Conservation (phyloP, 2,113 vertebrate genomes). For the Epinephelus cyanopodus region DNA sequence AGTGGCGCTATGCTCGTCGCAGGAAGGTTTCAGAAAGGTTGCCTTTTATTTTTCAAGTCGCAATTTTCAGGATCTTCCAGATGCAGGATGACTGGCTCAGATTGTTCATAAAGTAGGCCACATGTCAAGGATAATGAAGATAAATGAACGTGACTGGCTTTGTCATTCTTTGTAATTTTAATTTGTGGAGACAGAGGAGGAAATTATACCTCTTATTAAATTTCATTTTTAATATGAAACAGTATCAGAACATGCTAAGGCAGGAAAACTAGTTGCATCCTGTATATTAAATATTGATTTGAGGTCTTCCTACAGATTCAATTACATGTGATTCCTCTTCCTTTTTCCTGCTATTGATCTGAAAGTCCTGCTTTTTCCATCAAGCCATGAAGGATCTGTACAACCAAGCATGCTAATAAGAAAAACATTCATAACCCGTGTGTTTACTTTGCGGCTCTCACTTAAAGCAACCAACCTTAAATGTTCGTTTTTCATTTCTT, state of each 20-base stretch:
- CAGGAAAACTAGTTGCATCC: conserved; percentile 42
- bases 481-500: background rate
- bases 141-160: conserved; percentile 23
- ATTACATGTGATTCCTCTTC: conserved; percentile 50
- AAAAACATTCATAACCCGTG: background rate
- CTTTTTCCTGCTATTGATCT: conserved; percentile 58
- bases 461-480: background rate
- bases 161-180: conserved; percentile 21
- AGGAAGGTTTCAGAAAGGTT: conserved; percentile 44
- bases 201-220: conserved; percentile 27
- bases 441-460: conserved; percentile 11
- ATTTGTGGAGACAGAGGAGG: conserved; percentile 19
- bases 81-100: conserved; percentile 15
- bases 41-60: conserved; percentile 27
- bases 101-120: conserved; percentile 39
- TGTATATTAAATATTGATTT: conserved; percentile 50
- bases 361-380: conserved; percentile 30
- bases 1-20: conserved; percentile 24
- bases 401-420: conserved; percentile 15
- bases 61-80: conserved; percentile 30
- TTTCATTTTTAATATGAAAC: conserved; percentile 31
- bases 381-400: conserved; percentile 16
- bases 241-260: conserved; percentile 20
- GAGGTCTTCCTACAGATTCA: conserved; percentile 44
- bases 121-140: conserved; percentile 18